Conservation (phyloP, 2,888 invertebrate genomes). For the Morpho achilles region DNA sequence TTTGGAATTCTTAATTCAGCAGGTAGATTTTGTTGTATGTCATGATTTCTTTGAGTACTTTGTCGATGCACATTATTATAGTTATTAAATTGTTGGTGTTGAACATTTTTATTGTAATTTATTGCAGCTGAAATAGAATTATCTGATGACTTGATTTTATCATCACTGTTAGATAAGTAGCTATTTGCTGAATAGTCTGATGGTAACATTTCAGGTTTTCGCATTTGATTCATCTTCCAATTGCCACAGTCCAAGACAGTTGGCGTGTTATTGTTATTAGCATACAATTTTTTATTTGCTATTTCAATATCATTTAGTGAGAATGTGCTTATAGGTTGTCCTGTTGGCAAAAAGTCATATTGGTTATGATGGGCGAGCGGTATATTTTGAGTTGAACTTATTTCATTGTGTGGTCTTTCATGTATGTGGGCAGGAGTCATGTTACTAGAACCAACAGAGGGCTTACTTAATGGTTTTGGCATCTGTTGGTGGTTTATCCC, state of each 20-base stretch:
- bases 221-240: constrained; percentile 63
- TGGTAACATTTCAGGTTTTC: constrained; percentile 58
- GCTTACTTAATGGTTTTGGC: constrained; percentile 48
- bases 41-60: constrained; percentile 50
- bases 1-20: constrained; percentile 68
- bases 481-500: constrained; percentile 57
- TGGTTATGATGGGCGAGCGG: constrained; percentile 49
- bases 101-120: constrained; percentile 61
- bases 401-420: constrained; percentile 46
- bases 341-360: constrained; percentile 50
- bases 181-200: constrained; percentile 57
- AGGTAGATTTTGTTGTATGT: constrained; percentile 54
- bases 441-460: constrained; percentile 39
- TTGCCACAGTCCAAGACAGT: constrained; percentile 60
- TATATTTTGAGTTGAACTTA: constrained; percentile 49
- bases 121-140: constrained; percentile 41
- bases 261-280: constrained; percentile 48
- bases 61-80: constrained; percentile 53
- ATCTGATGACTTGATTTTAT: constrained; percentile 54
- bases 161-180: constrained; percentile 47
- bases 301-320: constrained; percentile 67
- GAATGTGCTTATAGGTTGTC: constrained; percentile 53
- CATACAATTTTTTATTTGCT: constrained; percentile 66
- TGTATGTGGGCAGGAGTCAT: constrained; percentile 58
- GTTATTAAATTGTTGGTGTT: constrained; percentile 57